Base-by-base conservation (phyloP, 2,113 vertebrate genomes). In the Zeus faber region DNA sequence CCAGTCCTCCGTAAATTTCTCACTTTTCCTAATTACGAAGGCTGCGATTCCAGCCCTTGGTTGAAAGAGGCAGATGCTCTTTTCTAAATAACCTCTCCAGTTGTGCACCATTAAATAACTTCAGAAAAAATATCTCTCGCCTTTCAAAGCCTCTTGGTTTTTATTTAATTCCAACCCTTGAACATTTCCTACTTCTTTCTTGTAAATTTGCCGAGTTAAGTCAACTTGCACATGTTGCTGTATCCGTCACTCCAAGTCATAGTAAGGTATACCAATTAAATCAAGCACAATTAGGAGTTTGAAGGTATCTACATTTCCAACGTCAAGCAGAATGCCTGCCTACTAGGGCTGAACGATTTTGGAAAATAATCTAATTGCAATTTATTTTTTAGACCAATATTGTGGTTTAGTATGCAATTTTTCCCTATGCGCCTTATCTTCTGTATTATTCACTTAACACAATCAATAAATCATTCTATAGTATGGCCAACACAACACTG, bases 11-110 rank as follows among this genome's bases (percentile, higher is more conserved):
- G 59, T 68, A 79, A 68, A 73, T 67, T 64, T 65, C 62, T 72
- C 65, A 65, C 72, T 62, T 80, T 72, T 70, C 70, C 72, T 85
- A 84, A 87, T 84, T 87, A 81, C 55, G 70, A 75, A 76, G 52
- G 64, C 67, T 67, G n/a, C 73, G 72, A 74, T 58, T 70, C 53
- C 20, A 70, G 76, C 71, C 65, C 62, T 65, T 61, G 65, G 73
- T 70, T 62, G 65, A 47, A 76, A n/a, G n/a, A n/a, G n/a, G 48
- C 41, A 53, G 46, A 67, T 65, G 20, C 45, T 72, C 49, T 33
- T 67, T 60, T 49, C 66, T 51, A 79, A 74, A 80, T 80, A 83
- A 77, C 73, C 77, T 76, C 65, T 71, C 40, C 67, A 40, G 23
- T 40, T 22, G 33, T 13, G 43, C 35, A 22, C 64, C 49, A 31